Conservation (phyloP, 2,888 invertebrate genomes). For the Tetragonula carbonaria region DNA sequence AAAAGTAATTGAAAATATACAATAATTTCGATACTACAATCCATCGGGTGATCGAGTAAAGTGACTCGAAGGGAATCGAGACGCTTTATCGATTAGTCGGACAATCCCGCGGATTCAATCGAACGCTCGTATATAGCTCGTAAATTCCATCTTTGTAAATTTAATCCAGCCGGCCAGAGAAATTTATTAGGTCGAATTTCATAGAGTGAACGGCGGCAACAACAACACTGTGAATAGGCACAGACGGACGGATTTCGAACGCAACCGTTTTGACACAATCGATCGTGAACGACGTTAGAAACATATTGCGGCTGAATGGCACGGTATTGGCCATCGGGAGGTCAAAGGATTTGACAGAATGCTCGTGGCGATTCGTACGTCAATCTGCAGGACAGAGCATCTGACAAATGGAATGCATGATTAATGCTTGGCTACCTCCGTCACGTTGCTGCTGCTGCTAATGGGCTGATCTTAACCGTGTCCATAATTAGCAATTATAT, state of each 20-base stretch:
- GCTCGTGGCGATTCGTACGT: constrained; percentile 53
- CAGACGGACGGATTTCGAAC: background rate
- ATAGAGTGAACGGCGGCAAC: background rate
- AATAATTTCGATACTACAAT: too few species aligned
- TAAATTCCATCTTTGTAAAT: background rate
- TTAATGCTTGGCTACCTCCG: constrained; percentile 38
- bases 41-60: too few species aligned
- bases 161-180: background rate
- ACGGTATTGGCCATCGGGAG: constrained; percentile 42
- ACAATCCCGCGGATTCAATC: too few species aligned
- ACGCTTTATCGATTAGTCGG: too few species aligned
- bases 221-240: too few species aligned
- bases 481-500: constrained; percentile 44
- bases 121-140: background rate
- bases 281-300: constrained; percentile 34
- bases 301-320: constrained; percentile 26
- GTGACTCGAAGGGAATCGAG: too few species aligned
- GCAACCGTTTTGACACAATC: constrained; percentile 28
- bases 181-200: constrained; percentile 13
- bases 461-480: constrained; percentile 42
- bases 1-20: too few species aligned
- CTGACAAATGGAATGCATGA: constrained; percentile 58
- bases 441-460: background rate
- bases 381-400: constrained; percentile 45
- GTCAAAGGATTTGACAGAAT: constrained; percentile 55